Evolutionary conservation across 2,888 invertebrate species (phyloP), one percentile per base, ranked within the genome.

Genomic region (Dolichopus griseipennis): DNA sequence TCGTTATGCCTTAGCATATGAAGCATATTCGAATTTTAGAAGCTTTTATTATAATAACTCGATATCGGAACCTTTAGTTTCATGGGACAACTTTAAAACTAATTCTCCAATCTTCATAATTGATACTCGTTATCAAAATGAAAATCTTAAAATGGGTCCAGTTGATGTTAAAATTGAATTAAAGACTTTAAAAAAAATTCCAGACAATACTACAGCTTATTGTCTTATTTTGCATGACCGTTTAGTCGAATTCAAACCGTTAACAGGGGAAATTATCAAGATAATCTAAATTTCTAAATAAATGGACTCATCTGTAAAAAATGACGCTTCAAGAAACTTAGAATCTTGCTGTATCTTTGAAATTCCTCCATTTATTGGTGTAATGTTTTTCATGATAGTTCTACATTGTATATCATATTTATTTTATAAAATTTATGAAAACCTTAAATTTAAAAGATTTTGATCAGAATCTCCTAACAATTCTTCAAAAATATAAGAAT

Each of bases 1-100:
- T 61, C 70, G 73, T 62, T 75, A 63, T 67, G 71, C 74, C 20
- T 20, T 73, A 27, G 61, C 74, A 9, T 75, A 74, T 69, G 74
- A 75, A 34, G 71, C 75, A 61, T 66, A 52, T 21, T 61, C 52
- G 21, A 61, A 27, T 15, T 66, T 52, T 52, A 15, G 52, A 52
- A 52, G 52, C 15, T 18, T 6, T 52, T 52, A 52, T 52, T 52
- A 52, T n/a, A 52, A 52, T 52, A 6, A 52, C 18, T n/a, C 52
- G 6, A n/a, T 18, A 52, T 52, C 52, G 6, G n/a, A 33, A 33
- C 61, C 33, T 12, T 61, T 61, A 37, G 33, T 66, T 61, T 61
- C 66, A 9, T 20, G 33, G 20, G 61, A 61, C 33, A 18, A 66
- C 6, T 66, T 62, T 34, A 66, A 66, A 33, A n/a, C 61, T 62